phyloP scores from a whole-genome alignment of 2,797 vertebrate genomes.

The Rhodeus uyekii region DNA sequence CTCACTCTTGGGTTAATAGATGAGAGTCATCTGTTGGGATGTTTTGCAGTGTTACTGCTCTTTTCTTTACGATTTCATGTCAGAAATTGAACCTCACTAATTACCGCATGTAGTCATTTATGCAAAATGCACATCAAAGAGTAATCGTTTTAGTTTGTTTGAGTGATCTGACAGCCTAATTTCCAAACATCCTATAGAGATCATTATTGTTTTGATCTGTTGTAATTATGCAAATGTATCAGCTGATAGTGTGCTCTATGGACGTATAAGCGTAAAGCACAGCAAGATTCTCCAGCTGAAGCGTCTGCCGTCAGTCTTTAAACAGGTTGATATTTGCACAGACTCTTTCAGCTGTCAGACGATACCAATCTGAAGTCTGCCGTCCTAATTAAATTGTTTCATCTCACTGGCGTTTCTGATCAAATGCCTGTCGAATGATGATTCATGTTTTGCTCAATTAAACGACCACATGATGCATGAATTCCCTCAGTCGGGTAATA shows the following conservation, averaged over 20 bases:
- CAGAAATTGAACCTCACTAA: slow-evolving; percentile 1
- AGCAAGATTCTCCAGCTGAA: slow-evolving; percentile 4
- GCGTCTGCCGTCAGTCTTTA: slow-evolving; percentile 15
- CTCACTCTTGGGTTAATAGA: neutral
- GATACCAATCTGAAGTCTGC: slow-evolving; percentile 17
- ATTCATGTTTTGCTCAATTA: slow-evolving; percentile 33
- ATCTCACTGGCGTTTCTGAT: slow-evolving; percentile 30
- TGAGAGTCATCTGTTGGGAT: neutral
- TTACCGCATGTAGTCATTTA: neutral
- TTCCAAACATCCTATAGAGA: neutral
- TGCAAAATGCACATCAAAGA: neutral
- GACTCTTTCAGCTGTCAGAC: slow-evolving; percentile 8
- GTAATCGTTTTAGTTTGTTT: slow-evolving; percentile 4
- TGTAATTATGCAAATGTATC: slow-evolving; percentile 9
- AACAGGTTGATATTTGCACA: slow-evolving; percentile 41
- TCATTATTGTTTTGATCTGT: slow-evolving; percentile 1
- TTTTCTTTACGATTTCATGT: neutral
- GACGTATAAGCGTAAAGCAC: neutral
- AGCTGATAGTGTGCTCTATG: slow-evolving; percentile 10
- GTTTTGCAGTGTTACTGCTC: neutral
- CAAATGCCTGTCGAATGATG: slow-evolving; percentile 14
- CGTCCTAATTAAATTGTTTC: slow-evolving; percentile 41
- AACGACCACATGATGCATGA: slow-evolving; percentile 14
- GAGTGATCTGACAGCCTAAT: neutral
- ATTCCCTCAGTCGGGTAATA: slow-evolving; percentile 24